phyloP scores from a whole-genome alignment of 1,140 invertebrate genomes.

The Monomorium pharaonis region DNA sequence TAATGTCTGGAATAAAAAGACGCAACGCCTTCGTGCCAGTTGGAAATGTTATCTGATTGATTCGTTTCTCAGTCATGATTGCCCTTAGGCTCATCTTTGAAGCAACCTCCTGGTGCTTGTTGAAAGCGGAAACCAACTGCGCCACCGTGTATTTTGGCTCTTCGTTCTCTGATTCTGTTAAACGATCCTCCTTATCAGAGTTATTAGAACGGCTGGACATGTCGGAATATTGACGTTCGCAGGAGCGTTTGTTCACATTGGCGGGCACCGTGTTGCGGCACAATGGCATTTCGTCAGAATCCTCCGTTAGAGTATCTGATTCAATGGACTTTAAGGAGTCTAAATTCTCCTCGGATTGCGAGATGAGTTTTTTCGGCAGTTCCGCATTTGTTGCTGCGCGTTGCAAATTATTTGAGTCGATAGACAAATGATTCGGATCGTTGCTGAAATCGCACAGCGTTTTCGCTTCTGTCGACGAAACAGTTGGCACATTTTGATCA shows the following conservation, averaged over 20 bases:
- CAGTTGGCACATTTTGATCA: neutral
- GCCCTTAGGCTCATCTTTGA: slow-evolving; percentile 84
- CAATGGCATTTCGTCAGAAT: slow-evolving; percentile 78
- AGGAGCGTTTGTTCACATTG: slow-evolving; percentile 68
- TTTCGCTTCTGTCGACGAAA: neutral
- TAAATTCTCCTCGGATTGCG: slow-evolving; percentile 80
- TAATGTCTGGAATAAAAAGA: slow-evolving; percentile 85
- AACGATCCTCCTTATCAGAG: slow-evolving; percentile 82
- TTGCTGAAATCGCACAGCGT: neutral
- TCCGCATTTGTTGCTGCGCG: neutral
- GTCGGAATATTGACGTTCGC: slow-evolving; percentile 79
- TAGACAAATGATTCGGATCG: neutral
- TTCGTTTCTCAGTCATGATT: slow-evolving; percentile 83
- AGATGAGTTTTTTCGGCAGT: neutral
- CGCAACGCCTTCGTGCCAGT: slow-evolving; percentile 85
- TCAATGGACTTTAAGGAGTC: slow-evolving; percentile 83
- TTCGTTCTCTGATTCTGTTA: slow-evolving; percentile 82
- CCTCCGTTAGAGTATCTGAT: slow-evolving; percentile 83
- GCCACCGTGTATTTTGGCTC: slow-evolving; percentile 86
- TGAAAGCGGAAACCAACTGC: slow-evolving; percentile 86
- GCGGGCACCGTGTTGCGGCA: slow-evolving; percentile 54
- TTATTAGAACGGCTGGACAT: slow-evolving; percentile 81
- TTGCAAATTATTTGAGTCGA: neutral
- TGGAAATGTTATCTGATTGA: slow-evolving; percentile 84
- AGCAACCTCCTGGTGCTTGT: slow-evolving; percentile 85